Evolutionary conservation across 2,888 invertebrate species (phyloP), one percentile per base, ranked within the genome.

Genomic region (Fragum whitleyi): DNA sequence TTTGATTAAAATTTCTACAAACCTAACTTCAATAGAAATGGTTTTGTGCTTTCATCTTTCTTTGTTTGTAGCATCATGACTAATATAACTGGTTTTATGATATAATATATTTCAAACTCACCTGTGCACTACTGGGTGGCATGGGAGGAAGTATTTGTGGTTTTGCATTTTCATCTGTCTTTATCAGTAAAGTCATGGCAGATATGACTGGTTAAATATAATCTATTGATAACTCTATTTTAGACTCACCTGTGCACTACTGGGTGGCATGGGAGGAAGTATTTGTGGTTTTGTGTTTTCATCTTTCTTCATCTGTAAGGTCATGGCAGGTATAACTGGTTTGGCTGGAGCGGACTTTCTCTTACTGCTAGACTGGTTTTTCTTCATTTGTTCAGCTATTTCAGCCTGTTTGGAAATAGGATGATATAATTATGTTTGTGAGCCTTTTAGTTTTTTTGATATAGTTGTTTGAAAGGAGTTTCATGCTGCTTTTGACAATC

Each of bases 321-420:
- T 67, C 76, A 79, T 71, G 14, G 75, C 77, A 11, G 78, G 65
- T 32, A 76, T 55, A 9, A 74, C 55, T n/a, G 72, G 71, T 62
- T 81, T 77, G 39, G 57, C 29, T 14, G 68, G 28, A 32, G 69
- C 59, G 21, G 53, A 69, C 71, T 78, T 79, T 67, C 70, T 74
- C 71, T 78, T 74, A 51, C 77, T 57, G 29, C 77, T 74, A 6
- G 79, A 39, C 59, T 75, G 72, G 16, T 85, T 80, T 2, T 47
- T 71, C 74, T 82, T 80, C 47, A 82, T 51, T 6, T 57, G 53
- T 61, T 85, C 85, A 9, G 71, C 72, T 32, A 85, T 82, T 75
- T 91, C 91, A 82, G 86, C 77, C 91, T 91, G 81, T 42, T 19
- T 21, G n/a, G 6, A n/a, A 21, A 21, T n/a, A n/a, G n/a, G n/a